These are phyloP conservation scores for Rhaphigaster nebulosa DNA, from an alignment of 2,888 invertebrate genomes.

Conservation along the genomic window DNA sequence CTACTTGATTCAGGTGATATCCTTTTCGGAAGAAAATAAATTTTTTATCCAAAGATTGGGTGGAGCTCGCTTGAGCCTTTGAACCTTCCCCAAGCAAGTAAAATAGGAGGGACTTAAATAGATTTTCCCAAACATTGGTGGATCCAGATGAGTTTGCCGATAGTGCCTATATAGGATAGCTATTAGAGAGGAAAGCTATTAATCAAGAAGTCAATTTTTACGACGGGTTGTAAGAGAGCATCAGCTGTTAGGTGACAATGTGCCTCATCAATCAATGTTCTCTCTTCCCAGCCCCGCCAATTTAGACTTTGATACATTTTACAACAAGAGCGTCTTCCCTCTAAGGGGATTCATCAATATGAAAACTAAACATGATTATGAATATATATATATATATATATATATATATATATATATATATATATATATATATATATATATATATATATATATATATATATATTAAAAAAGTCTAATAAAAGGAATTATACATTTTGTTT, in stretches of 20 bases:
- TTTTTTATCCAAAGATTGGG: not conserved
- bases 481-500: too few species aligned
- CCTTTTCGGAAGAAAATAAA: not conserved
- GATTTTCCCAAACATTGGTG: not conserved
- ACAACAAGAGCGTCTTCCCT: not conserved
- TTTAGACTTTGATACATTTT: constrained; percentile 16
- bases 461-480: too few species aligned
- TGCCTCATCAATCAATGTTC: constrained; percentile 17
- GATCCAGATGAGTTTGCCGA: not conserved
- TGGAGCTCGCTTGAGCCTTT: not conserved
- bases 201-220: constrained; percentile 43
- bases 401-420: too few species aligned
- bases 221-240: constrained; percentile 28
- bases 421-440: too few species aligned
- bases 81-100: not conserved
- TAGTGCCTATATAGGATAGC: constrained; percentile 4
- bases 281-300: not conserved
- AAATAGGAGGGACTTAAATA: not conserved
- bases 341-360: not conserved
- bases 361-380: too few species aligned
- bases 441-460: too few species aligned
- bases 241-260: constrained; percentile 39
- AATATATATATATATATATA: too few species aligned
- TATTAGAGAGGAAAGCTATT: constrained; percentile 27
- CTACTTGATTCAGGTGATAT: not conserved